Evolutionary conservation across 2,888 invertebrate species (phyloP).

Genomic region (Hydrotaea cyrtoneurina): DNA sequence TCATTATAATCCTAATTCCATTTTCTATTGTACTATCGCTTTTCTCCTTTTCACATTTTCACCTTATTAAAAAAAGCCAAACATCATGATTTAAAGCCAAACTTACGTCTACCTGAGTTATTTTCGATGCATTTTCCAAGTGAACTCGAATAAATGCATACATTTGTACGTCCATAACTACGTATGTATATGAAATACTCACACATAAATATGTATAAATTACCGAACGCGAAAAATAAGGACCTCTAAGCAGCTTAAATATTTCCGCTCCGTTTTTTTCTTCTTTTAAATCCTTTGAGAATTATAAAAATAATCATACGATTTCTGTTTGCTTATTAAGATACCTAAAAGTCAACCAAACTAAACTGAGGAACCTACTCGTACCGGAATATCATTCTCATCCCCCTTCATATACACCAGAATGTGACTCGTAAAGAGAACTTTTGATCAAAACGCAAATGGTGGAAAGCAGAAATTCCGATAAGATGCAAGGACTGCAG

Average conservation of each 20-base stretch:
- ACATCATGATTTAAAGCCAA: too few species aligned
- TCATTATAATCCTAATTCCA: too few species aligned
- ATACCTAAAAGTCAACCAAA: slow-evolving; percentile 27
- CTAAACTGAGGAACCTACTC: neutral
- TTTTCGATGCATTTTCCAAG: neutral
- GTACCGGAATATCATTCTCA: neutral
- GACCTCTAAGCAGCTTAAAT: slow-evolving; percentile 36
- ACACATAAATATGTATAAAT: neutral
- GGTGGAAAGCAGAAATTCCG: too few species aligned
- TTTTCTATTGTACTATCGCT: too few species aligned
- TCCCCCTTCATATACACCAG: neutral
- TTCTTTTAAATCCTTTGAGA: slow-evolving; percentile 30
- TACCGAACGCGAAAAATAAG: neutral
- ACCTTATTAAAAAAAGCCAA: too few species aligned
- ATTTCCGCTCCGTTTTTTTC: neutral
- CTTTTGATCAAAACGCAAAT: too few species aligned
- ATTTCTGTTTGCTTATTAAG: slow-evolving; percentile 45
- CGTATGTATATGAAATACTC: neutral
- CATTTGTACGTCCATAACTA: neutral
- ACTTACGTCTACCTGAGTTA: neutral
- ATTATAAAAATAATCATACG: slow-evolving; percentile 35
- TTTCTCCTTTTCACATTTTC: too few species aligned
- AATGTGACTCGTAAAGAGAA: neutral
- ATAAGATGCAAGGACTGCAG: too few species aligned
- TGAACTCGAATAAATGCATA: too few species aligned